Percentiles rank a stretch among this genome's conserved stretches.
phyloP scores from a whole-genome alignment of 2,797 vertebrate species.

The Gymnoscopelus microlampas region DNA sequence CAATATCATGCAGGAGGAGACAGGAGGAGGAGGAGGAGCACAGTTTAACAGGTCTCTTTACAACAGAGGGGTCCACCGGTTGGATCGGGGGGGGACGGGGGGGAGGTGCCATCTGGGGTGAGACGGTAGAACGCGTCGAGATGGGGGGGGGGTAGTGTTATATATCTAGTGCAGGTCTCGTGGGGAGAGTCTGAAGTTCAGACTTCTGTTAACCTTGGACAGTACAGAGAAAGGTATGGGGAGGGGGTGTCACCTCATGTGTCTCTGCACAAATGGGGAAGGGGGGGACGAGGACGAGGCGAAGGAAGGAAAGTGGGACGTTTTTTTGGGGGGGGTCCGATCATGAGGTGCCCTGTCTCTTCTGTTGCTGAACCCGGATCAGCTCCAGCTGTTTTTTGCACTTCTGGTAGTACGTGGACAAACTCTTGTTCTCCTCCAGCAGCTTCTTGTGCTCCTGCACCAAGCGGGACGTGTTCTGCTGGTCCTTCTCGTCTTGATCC shows the following conservation, averaged over 20 bases:
- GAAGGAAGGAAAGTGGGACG: conserved; percentile 42
- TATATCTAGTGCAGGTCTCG: conserved; percentile 31
- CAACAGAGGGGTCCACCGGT: conserved; percentile 32
- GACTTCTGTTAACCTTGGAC: conserved; percentile 78
- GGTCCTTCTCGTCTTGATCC: conserved; percentile 99
- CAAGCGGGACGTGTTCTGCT: conserved; percentile 98
- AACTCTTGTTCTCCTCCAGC: conserved; percentile 98
- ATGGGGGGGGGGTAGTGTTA: conserved; percentile 48
- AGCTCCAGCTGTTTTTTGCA: conserved; percentile 99
- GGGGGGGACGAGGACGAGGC: conserved; percentile 53
- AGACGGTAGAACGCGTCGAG: background rate
- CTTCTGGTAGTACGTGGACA: conserved; percentile 98
- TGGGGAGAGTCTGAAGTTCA: conserved; percentile 68
- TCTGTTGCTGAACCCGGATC: conserved; percentile 98
- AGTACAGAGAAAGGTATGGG: conserved; percentile 63
- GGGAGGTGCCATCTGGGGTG: conserved; percentile 1
- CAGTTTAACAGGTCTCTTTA: conserved; percentile 66
- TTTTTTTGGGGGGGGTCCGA: conserved; percentile 48
- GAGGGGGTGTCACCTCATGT: conserved; percentile 24
- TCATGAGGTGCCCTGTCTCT: conserved; percentile 98
- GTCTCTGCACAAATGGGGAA: conserved; percentile 24
- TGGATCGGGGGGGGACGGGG: background rate
- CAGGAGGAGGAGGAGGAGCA: conserved; percentile 23
- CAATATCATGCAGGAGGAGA: conserved; percentile 64
- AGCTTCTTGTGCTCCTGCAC: conserved; percentile 99